Base-by-base conservation (phyloP, 2,113 vertebrate genomes). In the Phrynosoma platyrhinos region DNA sequence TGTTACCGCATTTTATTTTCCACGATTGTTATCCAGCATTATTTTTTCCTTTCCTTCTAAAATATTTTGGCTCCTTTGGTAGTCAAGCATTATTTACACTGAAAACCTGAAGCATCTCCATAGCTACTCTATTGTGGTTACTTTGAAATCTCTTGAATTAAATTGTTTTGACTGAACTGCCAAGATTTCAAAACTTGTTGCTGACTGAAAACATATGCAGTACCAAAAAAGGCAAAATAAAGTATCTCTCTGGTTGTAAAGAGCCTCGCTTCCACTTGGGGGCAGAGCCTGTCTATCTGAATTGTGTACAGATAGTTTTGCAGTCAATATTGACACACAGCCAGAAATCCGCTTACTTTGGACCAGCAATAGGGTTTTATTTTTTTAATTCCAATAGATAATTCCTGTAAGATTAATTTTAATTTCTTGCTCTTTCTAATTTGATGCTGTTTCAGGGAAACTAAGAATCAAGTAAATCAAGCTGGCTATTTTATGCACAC, bases 81-180 rank as follows among this genome's bases (percentile, higher is more conserved):
- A 27, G 62, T 79, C 14, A 21, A 42, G 9, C 62, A 81, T 62
- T 62, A 62, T 79, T 90, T 86, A 36, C 30, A 79, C 25, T 79
- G 25, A 55, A 87, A 78, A 83, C 25, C 6, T 86, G 79, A 86
- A 79, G 55, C 72, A 47, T 72, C 78, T 78, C 84, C 64, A 25
- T 88, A 21, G 55, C 40, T 88, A 87, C 89, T 90, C 81, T 93
- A 80, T 91, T 92, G 91, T 84, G 82, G 91, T 90, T 92, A 68
- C 89, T 94, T 91, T 93, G 84, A 91, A 93, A 82, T 90, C 86
- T 85, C 82, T 84, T 90, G 90, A 90, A 87, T 87, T 90, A 55
- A 62, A 84, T 85, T 92, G 91, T 94, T 95, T 94, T 94, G 92
- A 93, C 89, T 82, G 85, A 81, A 86, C 88, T 94, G 91, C 93